A percentile compares a stretch with the other conserved stretches of the same genome.
These are phyloP conservation scores for Myotis myotis DNA, from an alignment of 2,797 vertebrate species.

Conservation along the genomic window DNA sequence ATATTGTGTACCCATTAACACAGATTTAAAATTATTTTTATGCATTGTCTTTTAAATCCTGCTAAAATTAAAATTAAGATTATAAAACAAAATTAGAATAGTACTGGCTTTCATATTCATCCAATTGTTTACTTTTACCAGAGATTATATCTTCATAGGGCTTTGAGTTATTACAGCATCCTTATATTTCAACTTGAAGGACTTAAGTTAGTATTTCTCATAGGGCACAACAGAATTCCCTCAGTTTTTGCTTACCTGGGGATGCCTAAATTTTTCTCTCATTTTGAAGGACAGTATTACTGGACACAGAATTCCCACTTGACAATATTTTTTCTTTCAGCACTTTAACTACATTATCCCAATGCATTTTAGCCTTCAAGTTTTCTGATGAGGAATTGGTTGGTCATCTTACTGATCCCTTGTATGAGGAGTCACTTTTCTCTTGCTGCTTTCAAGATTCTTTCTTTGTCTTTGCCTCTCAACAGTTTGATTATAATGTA, in stretches of 20 bases:
- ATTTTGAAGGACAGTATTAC: constrained; percentile 10
- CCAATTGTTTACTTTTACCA: neutral
- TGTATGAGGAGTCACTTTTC: neutral
- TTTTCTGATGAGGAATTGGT: neutral
- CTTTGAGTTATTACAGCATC: neutral
- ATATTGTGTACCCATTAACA: neutral
- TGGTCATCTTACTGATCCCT: neutral
- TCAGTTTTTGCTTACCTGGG: neutral
- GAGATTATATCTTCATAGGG: neutral
- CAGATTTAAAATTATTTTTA: constrained; percentile 3
- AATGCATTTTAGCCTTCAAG: neutral
- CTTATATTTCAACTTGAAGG: neutral
- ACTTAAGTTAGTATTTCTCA: neutral
- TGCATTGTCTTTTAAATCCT: neutral
- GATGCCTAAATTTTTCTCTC: neutral
- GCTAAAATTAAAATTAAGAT: neutral
- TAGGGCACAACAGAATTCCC: neutral
- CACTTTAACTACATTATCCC: neutral
- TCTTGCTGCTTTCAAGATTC: neutral
- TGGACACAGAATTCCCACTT: neutral
- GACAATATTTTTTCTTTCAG: neutral
- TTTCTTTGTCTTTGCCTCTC: constrained; percentile 17
- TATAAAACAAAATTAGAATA: neutral
- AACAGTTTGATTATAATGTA: neutral
- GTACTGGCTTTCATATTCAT: neutral